Evolutionary conservation across 1,140 invertebrate species (phyloP).

Genomic region (Neodiprion fabricii): DNA sequence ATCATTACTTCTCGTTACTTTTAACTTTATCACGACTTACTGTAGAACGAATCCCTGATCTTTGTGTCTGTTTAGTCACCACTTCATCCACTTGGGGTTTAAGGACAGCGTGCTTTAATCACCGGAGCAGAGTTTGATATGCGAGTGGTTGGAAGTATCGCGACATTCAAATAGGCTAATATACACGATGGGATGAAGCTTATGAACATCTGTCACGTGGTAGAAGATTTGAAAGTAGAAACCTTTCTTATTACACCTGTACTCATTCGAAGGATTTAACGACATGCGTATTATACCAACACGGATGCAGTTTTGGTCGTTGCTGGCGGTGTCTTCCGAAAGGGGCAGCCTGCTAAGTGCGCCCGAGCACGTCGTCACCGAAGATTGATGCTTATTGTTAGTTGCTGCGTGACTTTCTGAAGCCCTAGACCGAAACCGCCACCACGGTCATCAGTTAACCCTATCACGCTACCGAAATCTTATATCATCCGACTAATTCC

Average conservation of each 20-base stretch:
- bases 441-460: slow-evolving; percentile 28
- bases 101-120: not conserved
- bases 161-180: too few species aligned
- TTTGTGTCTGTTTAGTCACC: not conserved
- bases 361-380: slow-evolving; percentile 27
- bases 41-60: not conserved
- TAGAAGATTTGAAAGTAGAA: too few species aligned
- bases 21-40: slow-evolving; percentile 22
- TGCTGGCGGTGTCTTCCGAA: too few species aligned
- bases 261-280: too few species aligned
- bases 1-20: slow-evolving; percentile 41
- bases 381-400: slow-evolving; percentile 40
- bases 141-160: too few species aligned
- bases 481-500: slow-evolving; percentile 26
- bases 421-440: slow-evolving; percentile 23
- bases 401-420: slow-evolving; percentile 21
- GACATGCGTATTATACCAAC: too few species aligned
- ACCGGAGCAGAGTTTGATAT: not conserved
- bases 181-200: too few species aligned
- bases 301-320: too few species aligned
- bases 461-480: slow-evolving; percentile 35
- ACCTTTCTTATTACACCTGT: too few species aligned
- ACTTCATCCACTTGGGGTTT: not conserved
- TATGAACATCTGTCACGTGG: too few species aligned
- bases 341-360: slow-evolving; percentile 27